A percentile compares a stretch with the other conserved stretches of the same genome.
These are phyloP conservation scores for Semaprochilodus insignis DNA, from an alignment of 2,797 vertebrate genomes.

Conservation along the genomic window DNA sequence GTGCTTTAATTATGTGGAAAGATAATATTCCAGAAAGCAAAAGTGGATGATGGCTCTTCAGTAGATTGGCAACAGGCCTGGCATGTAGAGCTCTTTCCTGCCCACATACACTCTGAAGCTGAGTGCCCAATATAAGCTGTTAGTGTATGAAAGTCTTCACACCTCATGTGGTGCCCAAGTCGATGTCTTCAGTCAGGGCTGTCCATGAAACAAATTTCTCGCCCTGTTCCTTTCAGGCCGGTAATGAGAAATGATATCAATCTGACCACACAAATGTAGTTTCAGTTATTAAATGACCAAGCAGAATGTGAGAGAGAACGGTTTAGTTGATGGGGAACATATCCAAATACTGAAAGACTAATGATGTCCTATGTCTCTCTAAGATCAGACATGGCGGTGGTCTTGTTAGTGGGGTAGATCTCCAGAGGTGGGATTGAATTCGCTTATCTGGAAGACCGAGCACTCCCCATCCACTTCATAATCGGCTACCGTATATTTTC, in stretches of 20 bases:
- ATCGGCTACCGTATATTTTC: too few species aligned
- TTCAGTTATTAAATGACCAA: neutral
- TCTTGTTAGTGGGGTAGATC: too few species aligned
- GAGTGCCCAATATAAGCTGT: neutral
- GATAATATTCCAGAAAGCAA: neutral
- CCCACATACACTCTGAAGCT: neutral
- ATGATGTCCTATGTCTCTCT: neutral
- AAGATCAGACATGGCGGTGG: neutral
- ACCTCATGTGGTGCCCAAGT: neutral
- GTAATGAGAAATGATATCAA: conserved; percentile 7
- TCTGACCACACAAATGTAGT: neutral
- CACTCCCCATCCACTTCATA: neutral
- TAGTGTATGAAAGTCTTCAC: neutral
- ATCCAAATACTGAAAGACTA: neutral
- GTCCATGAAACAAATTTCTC: neutral
- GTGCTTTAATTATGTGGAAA: too few species aligned
- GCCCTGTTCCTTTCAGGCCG: neutral
- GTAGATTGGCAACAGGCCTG: neutral
- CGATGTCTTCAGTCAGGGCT: neutral
- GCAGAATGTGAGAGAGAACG: too few species aligned
- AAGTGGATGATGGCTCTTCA: neutral
- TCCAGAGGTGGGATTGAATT: neutral
- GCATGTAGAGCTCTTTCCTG: neutral
- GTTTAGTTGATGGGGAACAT: too few species aligned
- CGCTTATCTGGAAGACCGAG: neutral